phyloP scores from a whole-genome alignment of 2,113 vertebrate species.

The Argyrosomus japonicus region DNA sequence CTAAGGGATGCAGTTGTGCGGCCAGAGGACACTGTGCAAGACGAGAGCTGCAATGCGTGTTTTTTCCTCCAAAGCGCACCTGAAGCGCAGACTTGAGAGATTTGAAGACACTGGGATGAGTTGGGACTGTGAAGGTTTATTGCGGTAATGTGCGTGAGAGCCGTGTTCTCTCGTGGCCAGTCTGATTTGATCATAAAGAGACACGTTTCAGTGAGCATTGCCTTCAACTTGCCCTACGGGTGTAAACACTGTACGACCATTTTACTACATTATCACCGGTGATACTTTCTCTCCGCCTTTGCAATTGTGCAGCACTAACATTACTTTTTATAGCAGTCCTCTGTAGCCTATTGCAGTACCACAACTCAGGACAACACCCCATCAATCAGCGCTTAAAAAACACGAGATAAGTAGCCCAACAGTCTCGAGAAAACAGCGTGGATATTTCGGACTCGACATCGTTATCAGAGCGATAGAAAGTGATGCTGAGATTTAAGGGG shows the following conservation, averaged over 20 bases:
- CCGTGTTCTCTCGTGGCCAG: neutral
- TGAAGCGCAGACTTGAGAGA: slow-evolving; percentile 63
- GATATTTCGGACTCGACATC: slow-evolving; percentile 4
- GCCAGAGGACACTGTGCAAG: slow-evolving; percentile 60
- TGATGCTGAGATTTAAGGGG: slow-evolving; percentile 67
- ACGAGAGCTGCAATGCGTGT: slow-evolving; percentile 81
- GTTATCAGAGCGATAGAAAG: slow-evolving; percentile 44
- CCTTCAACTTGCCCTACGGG: slow-evolving; percentile 40
- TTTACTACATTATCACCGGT: slow-evolving; percentile 2
- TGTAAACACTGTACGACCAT: slow-evolving; percentile 12
- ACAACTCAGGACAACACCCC: slow-evolving; percentile 24
- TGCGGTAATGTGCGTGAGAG: slow-evolving; percentile 31
- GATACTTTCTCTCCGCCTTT: slow-evolving; percentile 50
- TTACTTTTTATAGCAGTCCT: slow-evolving; percentile 58
- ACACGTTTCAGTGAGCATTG: slow-evolving; percentile 19
- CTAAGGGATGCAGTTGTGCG: slow-evolving; percentile 60
- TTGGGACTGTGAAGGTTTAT: slow-evolving; percentile 43
- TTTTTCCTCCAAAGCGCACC: slow-evolving; percentile 73
- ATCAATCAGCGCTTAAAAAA: neutral
- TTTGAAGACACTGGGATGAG: slow-evolving; percentile 41
- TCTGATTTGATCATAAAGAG: slow-evolving; percentile 19
- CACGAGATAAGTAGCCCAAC: slow-evolving; percentile 4
- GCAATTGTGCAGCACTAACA: slow-evolving; percentile 25
- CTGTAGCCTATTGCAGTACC: neutral
- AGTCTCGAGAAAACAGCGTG: neutral